Evolutionary conservation across 2,113 vertebrate genomes (phyloP), one percentile per base, ranked within the genome.

Genomic region (Semnornis frantzii): DNA sequence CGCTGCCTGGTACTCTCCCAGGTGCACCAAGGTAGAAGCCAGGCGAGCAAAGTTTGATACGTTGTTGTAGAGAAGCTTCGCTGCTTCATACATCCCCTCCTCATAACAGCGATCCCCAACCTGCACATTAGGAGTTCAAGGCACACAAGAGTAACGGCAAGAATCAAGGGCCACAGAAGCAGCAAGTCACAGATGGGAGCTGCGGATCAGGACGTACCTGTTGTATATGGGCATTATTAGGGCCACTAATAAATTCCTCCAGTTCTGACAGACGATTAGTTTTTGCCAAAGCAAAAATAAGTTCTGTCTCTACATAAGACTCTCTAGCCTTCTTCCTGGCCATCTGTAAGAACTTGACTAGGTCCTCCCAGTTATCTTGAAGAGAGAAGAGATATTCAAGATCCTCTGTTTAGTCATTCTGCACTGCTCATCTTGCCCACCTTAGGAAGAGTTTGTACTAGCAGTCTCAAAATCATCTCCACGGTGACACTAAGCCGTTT

Each of bases 271-370:
- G 97, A 70, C 98, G 98, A 88, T 98, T 98, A 0, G 98, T 99
- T 98, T 99, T 99, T 44, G 99, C 99, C 78, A 99, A 96, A 58
- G 99, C 98, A 95, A 99, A 99, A 96, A 99, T 98, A 78, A 99
- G 98, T 97, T 99, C 99, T 0, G 98, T 99, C 95, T 99, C 98
- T 60, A 98, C 98, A 0, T 98, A 99, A 8, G 98, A 98, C 92
- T 99, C 98, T 78, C 97, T 97, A 21, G 98, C 98, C 89, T 98
- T 99, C 96, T 98, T 99, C 66, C 98, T 98, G 89, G 99, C 98
- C 99, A 99, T 99, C 91, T 99, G 98, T 46, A 99, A 97, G 95
- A 99, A 99, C 94, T 99, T 99, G 34, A 99, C 98, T 90, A 99
- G 96, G 88, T 99, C 98, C 48, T 99, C 99, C 98, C 99, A 99